These are phyloP conservation scores for Connochaetes taurinus DNA, from an alignment of 2,113 vertebrate genomes.

Conservation along the genomic window DNA sequence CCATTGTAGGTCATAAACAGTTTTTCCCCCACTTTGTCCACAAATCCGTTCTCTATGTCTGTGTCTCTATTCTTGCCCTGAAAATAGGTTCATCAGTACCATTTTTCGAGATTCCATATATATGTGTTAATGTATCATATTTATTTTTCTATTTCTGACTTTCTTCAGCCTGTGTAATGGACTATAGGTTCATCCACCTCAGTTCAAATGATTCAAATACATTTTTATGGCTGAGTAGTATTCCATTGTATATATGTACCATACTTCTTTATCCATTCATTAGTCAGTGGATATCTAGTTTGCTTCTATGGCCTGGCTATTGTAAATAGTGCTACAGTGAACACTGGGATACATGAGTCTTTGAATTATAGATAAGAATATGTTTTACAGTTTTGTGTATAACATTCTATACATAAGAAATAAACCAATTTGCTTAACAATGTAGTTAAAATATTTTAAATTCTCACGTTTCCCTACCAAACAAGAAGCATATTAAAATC, in stretches of 20 bases:
- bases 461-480: background rate
- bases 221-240: background rate
- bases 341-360: background rate
- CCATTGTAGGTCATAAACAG: background rate
- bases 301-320: background rate
- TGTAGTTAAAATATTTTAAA: background rate
- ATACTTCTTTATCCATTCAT: background rate
- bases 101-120: background rate
- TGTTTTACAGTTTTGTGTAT: background rate
- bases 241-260: background rate
- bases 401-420: background rate
- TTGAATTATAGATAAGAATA: background rate
- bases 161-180: background rate
- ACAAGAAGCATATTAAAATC: background rate
- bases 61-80: background rate
- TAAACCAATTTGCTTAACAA: background rate
- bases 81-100: background rate
- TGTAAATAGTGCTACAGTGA: background rate
- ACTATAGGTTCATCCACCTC: background rate
- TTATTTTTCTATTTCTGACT: background rate
- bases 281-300: background rate
- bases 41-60: background rate
- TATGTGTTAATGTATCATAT: background rate
- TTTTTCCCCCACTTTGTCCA: background rate
- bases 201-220: background rate